Base-by-base conservation (phyloP, 2,797 vertebrate species). In the Rhincodon typus region DNA sequence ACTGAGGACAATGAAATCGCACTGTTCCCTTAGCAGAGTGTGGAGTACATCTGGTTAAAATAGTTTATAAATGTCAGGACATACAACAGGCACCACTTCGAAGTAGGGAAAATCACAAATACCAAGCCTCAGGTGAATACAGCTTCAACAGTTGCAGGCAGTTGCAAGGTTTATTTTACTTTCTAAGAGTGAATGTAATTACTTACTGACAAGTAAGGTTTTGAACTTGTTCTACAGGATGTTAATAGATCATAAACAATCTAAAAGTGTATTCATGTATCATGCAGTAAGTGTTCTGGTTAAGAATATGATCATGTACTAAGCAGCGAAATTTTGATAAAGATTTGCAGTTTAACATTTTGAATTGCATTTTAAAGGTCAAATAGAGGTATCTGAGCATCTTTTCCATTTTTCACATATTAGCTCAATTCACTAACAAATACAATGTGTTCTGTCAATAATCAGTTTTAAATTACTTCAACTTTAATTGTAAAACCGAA, bases 1-100 rank as follows among this genome's bases (percentile, higher is more conserved):
- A 94, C 69, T 19, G 69, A 50, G 70, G 94, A 74, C 94, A 74
- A 69, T 70, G 93, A 94, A 70, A 46, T 46, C 70, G 30, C 70
- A 53, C 42, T 53, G 10, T 13, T 50, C 94, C 70, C 42, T 25
- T 38, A 67, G 7, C 62, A 67, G 90, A n/a, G 34, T 38, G 90
- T 67, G 90, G 69, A 50, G 69, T 74, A 42, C 70, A 77, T 94
- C 94, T 38, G 42, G 94, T 94, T 72, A 94, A 74, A 74, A 77
- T 53, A 34, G 94, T 53, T 94, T 72, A 74, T 46, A 53, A 94
- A 74, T 74, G 70, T 94, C 94, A 94, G 70, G 25, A 12, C 74
- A 21, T 30, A 34, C 42, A 8, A 46, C 30, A 74, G 70, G 25
- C 94, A 50, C 70, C 38, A 72, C 38, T 46, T 46, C 42, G 27